Conservation (phyloP, 2,797 vertebrate species). For the Heterohyrax brucei region DNA sequence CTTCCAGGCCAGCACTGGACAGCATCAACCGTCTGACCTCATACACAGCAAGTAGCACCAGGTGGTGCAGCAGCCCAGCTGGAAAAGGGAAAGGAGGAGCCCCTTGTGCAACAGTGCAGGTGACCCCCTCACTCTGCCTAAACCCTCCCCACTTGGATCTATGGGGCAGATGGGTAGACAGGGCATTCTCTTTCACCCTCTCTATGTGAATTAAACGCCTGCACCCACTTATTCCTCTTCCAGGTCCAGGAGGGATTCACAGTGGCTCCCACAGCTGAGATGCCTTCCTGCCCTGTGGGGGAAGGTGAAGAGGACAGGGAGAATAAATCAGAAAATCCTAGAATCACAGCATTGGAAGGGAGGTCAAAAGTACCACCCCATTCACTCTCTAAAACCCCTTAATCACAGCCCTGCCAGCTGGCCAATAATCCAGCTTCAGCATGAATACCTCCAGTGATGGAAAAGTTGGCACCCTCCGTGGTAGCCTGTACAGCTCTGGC, state of each 20-base stretch:
- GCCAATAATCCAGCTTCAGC: not conserved
- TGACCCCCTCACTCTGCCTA: not conserved
- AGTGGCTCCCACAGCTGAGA: not conserved
- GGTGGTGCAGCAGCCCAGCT: not conserved
- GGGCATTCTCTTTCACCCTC: not conserved
- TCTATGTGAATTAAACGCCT: not conserved
- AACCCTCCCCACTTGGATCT: not conserved
- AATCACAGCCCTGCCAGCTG: not conserved
- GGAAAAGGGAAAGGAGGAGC: not conserved
- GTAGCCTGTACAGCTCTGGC: not conserved
- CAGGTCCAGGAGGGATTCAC: not conserved
- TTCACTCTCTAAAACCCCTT: not conserved
- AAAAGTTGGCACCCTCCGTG: not conserved
- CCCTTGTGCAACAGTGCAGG: not conserved
- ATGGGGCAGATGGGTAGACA: not conserved
- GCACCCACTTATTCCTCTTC: not conserved
- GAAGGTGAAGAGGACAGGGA: not conserved
- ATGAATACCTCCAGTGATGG: not conserved
- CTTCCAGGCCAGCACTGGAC: not conserved
- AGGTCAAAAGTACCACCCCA: not conserved
- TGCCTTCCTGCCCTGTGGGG: not conserved
- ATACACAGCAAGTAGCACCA: not conserved
- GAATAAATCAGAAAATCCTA: not conserved
- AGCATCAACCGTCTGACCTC: not conserved
- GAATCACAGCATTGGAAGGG: not conserved